Conservation (phyloP, 2,888 invertebrate genomes). For the Scaeva pyrastri region DNA sequence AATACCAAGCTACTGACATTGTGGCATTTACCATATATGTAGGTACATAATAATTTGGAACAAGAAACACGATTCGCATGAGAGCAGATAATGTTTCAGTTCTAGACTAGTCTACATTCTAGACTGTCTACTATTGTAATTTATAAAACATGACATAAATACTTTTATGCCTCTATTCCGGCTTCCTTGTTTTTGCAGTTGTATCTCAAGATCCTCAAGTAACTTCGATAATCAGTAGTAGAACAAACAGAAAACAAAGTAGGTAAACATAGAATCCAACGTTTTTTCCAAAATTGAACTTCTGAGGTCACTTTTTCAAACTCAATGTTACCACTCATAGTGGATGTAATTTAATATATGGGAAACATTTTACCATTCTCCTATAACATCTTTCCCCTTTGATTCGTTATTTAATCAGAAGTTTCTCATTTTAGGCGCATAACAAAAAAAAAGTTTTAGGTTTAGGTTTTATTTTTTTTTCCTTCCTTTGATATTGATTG, state of each 20-base stretch:
- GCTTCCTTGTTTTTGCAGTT: constrained; percentile 8
- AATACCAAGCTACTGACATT: constrained; percentile 24
- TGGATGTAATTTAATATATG: constrained; percentile 1
- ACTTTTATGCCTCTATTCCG: constrained; percentile 4
- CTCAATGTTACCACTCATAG: background rate
- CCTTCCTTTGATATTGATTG: too few species aligned
- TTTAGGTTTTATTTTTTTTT: too few species aligned
- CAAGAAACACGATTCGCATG: constrained; percentile 41
- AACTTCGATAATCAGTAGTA: background rate
- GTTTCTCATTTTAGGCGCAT: too few species aligned
- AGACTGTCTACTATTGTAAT: background rate
- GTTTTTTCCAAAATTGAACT: background rate
- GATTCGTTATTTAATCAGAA: too few species aligned
- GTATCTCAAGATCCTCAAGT: background rate
- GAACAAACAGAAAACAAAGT: background rate
- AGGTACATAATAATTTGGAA: constrained; percentile 21
- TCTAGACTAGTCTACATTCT: constrained; percentile 29
- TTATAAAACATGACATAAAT: constrained; percentile 14
- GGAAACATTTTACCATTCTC: background rate
- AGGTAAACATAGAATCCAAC: background rate
- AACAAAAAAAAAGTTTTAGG: too few species aligned
- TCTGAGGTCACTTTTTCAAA: background rate
- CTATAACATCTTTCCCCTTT: too few species aligned
- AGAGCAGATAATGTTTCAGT: constrained; percentile 46
- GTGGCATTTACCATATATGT: constrained; percentile 15